phyloP scores from a whole-genome alignment of 2,888 invertebrate species.

The Catocala fraxini region DNA sequence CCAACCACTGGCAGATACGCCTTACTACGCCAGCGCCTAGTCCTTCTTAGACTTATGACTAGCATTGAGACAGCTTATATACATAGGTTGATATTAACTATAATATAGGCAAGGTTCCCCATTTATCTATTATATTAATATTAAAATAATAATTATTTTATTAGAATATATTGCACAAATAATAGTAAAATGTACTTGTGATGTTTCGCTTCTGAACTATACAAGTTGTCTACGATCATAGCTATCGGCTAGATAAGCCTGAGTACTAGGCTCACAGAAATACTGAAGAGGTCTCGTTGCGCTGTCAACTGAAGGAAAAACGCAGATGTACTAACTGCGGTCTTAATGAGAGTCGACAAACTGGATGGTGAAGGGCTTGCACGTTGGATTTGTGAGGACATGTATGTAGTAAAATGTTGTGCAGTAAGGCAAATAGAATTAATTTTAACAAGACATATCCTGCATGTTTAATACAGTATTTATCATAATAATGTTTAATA shows the following conservation, averaged over 20 bases:
- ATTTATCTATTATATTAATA: too few relatives aligned
- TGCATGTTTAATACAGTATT: too few relatives aligned
- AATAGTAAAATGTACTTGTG: conserved; percentile 12
- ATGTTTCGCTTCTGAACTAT: conserved; percentile 17
- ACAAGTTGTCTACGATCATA: conserved; percentile 81
- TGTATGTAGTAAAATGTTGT: conserved; percentile 1
- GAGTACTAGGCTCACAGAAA: conserved; percentile 76
- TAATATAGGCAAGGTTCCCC: too few relatives aligned
- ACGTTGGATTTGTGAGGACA: conserved; percentile 62
- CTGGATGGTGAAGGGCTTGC: conserved; percentile 76
- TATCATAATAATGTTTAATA: too few relatives aligned
- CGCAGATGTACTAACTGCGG: conserved; percentile 73
- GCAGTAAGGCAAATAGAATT: background rate
- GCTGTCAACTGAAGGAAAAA: conserved; percentile 72
- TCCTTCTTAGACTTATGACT: too few relatives aligned
- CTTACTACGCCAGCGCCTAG: too few relatives aligned
- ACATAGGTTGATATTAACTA: too few relatives aligned
- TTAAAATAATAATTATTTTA: background rate
- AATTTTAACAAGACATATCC: too few relatives aligned
- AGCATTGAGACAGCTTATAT: too few relatives aligned
- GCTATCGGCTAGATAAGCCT: conserved; percentile 76
- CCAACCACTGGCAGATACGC: too few relatives aligned
- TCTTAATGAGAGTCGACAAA: conserved; percentile 87
- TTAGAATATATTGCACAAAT: background rate
- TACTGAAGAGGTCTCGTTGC: conserved; percentile 66